Conservation (phyloP, 2,888 invertebrate genomes). For the Hirtodrosophila trivittata region DNA sequence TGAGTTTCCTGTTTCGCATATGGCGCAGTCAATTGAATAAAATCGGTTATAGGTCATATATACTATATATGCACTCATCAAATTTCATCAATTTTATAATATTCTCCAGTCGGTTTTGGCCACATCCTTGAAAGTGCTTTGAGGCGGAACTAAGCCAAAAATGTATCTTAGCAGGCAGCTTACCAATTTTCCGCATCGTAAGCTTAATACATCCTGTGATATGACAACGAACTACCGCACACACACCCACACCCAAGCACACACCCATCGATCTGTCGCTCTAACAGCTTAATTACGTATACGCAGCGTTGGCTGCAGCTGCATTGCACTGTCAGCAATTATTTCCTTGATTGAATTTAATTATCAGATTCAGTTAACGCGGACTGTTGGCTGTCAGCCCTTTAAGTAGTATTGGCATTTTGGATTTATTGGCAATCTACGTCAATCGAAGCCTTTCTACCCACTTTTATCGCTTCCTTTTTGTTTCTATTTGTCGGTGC, state of each 20-base stretch:
- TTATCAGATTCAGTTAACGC: too few species aligned
- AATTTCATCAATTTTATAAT: neutral
- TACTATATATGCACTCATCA: neutral
- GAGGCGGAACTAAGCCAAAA: too few species aligned
- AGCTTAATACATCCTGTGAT: too few species aligned
- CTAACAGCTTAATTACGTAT: neutral
- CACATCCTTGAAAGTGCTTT: too few species aligned
- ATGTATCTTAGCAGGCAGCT: too few species aligned
- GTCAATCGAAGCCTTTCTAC: neutral
- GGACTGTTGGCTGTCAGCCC: too few species aligned
- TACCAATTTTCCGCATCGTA: too few species aligned
- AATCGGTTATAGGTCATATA: neutral
- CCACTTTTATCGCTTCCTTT: neutral
- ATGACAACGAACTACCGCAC: too few species aligned
- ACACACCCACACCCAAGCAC: too few species aligned
- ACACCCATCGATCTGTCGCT: too few species aligned
- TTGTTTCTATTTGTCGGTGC: constrained; percentile 13
- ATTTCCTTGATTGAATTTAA: neutral
- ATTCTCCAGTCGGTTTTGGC: neutral
- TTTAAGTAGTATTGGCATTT: too few species aligned
- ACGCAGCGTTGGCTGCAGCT: neutral
- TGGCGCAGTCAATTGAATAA: neutral
- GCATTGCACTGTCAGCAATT: too few species aligned
- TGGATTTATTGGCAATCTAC: neutral
- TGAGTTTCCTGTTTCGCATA: neutral